Percentiles rank a stretch among this genome's conserved stretches.
These are phyloP conservation scores for Phanerotoma sp. DNA, from an alignment of 2,888 invertebrate species.

Conservation along the genomic window DNA sequence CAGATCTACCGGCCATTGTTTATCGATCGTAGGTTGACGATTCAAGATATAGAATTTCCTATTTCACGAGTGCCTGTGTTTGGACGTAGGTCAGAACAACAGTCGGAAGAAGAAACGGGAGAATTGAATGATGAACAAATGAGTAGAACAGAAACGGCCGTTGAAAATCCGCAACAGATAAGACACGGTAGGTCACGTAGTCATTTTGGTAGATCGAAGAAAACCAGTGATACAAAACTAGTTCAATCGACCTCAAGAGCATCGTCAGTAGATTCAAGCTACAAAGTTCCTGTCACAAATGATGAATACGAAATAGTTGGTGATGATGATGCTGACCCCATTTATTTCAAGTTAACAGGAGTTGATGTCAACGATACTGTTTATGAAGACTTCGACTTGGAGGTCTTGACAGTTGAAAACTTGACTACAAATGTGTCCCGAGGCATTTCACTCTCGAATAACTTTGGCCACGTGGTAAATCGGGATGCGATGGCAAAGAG, in stretches of 20 bases:
- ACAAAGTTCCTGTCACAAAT: not conserved
- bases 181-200: conserved; percentile 59
- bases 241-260: not conserved
- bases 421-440: conserved; percentile 10
- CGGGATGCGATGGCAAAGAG: not conserved
- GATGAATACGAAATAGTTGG: not conserved
- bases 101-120: conserved; percentile 8
- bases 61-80: not conserved
- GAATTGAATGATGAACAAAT: conserved; percentile 14
- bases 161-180: conserved; percentile 51
- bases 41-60: conserved; percentile 10
- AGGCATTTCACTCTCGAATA: conserved; percentile 4
- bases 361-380: conserved; percentile 23
- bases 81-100: not conserved
- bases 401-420: conserved; percentile 7
- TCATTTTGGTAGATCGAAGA: conserved; percentile 43
- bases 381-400: conserved; percentile 27
- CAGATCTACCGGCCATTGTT: conserved; percentile 48
- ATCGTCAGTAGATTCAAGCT: not conserved
- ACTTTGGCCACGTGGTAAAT: conserved; percentile 7
- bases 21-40: conserved; percentile 46
- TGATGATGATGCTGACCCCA: not conserved
- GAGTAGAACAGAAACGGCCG: conserved; percentile 27
- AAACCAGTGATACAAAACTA: conserved; percentile 14
- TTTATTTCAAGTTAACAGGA: conserved; percentile 6